Evolutionary conservation across 2,797 vertebrate genomes (phyloP), one percentile per base, ranked within the genome.

Genomic region (Emydoidea blandingii): DNA sequence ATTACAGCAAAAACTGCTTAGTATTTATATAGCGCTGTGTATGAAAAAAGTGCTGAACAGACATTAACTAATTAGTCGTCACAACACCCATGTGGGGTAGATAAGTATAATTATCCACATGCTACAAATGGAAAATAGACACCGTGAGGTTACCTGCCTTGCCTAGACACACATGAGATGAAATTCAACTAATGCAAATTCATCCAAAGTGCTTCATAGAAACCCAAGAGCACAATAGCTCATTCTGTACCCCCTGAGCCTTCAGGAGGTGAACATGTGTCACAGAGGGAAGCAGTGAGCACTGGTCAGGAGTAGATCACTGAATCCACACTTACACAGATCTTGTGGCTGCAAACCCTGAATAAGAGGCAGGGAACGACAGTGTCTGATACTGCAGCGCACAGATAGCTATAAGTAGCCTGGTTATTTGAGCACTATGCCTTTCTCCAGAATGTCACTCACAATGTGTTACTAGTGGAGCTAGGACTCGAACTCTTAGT

Each of bases 11-110:
- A 96, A 97, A 95, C 78, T 80, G 90, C 93, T 96, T 94, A 92
- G 91, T 93, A 96, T 94, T 96, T 96, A 31, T 95, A 83, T 52
- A n/a, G 86, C 29, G n/a, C 62, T 88, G 87, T 72, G 57, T 57
- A 92, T 90, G 87, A 97, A 91, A 93, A 96, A 97, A 97, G 85
- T 93, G 89, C 95, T 92, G 95, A 97, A 96, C 96, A 96, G 86
- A 96, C 96, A 97, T 97, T 98, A 97, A 97, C 94, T 96, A 97
- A 98, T 97, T 97, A 97, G 95, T 86, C 87, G 74, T 97, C 97
- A 97, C 94, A 97, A 95, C 95, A 96, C 96, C 96, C 96, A 93
- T 91, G 96, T 96, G 94, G 97, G 92, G 91, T 92, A 96, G 95
- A 87, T 93, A 97, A 96, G 84, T 97, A 91, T 94, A 97, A 97